phyloP scores from a whole-genome alignment of 2,888 invertebrate genomes.

The Perizoma affinitatum region DNA sequence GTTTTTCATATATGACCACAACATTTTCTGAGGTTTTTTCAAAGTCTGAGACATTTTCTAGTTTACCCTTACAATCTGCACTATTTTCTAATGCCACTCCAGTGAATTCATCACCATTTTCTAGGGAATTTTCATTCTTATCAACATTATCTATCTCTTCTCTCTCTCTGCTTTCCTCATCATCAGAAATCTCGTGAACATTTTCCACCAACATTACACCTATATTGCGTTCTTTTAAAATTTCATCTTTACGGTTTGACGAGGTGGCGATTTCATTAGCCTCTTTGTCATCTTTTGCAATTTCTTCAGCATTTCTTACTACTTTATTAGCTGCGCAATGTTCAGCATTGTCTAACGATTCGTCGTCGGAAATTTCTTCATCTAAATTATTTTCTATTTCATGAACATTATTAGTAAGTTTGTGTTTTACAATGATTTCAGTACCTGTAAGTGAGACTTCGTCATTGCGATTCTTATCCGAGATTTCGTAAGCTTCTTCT shows the following conservation, averaged over 20 bases:
- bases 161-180: conserved; percentile 4
- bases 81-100: no score
- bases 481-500: neutral
- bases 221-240: no score
- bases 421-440: neutral
- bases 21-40: neutral
- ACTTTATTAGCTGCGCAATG: no score
- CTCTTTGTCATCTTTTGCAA: no score
- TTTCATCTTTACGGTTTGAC: no score
- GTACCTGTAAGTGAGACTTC: neutral
- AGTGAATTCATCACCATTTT: neutral
- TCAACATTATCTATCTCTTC: neutral
- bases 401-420: neutral
- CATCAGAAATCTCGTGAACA: conserved; percentile 17
- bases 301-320: no score
- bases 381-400: neutral
- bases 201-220: neutral
- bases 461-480: conserved; percentile 7
- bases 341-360: conserved; percentile 3
- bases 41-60: neutral
- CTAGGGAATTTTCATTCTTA: neutral
- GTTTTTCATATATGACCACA: no score
- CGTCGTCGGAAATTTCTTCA: conserved; percentile 9
- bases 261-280: no score
- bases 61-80: no score